Conservation (phyloP, 2,113 vertebrate genomes). For the Muscicapa adusta region DNA sequence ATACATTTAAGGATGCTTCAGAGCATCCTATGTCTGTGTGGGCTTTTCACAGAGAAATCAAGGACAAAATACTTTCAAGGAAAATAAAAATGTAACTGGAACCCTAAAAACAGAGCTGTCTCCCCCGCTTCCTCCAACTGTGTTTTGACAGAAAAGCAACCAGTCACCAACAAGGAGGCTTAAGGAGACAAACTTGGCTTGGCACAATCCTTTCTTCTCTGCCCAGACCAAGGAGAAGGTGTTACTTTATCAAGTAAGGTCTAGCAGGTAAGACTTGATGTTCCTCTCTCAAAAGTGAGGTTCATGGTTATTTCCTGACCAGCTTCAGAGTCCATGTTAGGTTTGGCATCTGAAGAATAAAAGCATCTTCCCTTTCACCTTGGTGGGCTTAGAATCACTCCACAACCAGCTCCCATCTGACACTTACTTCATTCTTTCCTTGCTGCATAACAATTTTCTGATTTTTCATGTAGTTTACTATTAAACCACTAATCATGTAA, state of each 20-base stretch:
- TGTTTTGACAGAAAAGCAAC: neutral
- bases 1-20: neutral
- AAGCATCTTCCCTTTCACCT: neutral
- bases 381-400: neutral
- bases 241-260: neutral
- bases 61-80: neutral
- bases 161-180: neutral
- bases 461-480: neutral
- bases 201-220: neutral
- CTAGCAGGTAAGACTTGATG: neutral
- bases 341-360: neutral
- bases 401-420: neutral
- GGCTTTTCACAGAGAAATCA: neutral
- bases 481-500: neutral
- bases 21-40: neutral
- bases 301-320: neutral
- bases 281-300: neutral
- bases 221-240: neutral
- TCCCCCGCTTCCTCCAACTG: neutral
- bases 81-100: slow-evolving; percentile 18
- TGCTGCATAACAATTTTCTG: neutral
- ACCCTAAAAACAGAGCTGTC: neutral
- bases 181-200: neutral
- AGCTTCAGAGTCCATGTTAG: neutral
- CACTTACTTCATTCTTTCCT: neutral